A percentile compares a stretch with the other conserved stretches of the same genome.
phyloP scores from a whole-genome alignment of 2,888 invertebrate species.

The Ptychoptera contaminata region DNA sequence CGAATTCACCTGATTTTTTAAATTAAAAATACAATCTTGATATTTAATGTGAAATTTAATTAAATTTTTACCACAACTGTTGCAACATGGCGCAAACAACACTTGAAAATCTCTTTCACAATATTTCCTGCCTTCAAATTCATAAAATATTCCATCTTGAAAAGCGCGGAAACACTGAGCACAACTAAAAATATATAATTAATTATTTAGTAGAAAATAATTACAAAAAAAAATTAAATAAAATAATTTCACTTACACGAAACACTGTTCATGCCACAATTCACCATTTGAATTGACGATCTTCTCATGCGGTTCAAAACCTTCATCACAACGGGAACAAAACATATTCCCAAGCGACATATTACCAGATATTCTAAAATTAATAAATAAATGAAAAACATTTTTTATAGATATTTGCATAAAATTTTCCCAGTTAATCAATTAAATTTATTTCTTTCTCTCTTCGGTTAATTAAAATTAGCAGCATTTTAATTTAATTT shows the following conservation, averaged over 20 bases:
- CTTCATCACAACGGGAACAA: slow-evolving; percentile 90
- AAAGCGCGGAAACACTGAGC: slow-evolving; percentile 98
- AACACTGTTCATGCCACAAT: slow-evolving; percentile 97
- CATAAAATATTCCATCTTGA: slow-evolving; percentile 94
- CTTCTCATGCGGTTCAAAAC: slow-evolving; percentile 92
- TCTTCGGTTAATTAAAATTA: background rate
- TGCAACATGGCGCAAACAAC: slow-evolving; percentile 84
- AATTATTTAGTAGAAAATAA: too few relatives aligned
- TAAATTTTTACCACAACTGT: slow-evolving; percentile 43
- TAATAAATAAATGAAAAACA: background rate
- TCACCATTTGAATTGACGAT: slow-evolving; percentile 98
- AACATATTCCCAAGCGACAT: slow-evolving; percentile 88
- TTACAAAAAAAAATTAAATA: background rate
- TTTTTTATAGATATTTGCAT: too few relatives aligned
- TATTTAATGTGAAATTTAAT: slow-evolving; percentile 14
- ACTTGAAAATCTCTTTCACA: slow-evolving; percentile 99
- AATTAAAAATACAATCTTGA: slow-evolving; percentile 32
- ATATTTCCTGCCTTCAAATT: slow-evolving; percentile 97
- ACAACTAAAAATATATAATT: slow-evolving; percentile 45
- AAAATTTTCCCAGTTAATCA: too few relatives aligned
- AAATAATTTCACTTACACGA: slow-evolving; percentile 63
- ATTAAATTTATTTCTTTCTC: background rate
- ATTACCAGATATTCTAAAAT: slow-evolving; percentile 20
- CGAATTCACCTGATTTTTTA: slow-evolving; percentile 49
- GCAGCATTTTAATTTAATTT: background rate